Conservation (phyloP, 2,888 invertebrate species). For the Cremastinae sp. region DNA sequence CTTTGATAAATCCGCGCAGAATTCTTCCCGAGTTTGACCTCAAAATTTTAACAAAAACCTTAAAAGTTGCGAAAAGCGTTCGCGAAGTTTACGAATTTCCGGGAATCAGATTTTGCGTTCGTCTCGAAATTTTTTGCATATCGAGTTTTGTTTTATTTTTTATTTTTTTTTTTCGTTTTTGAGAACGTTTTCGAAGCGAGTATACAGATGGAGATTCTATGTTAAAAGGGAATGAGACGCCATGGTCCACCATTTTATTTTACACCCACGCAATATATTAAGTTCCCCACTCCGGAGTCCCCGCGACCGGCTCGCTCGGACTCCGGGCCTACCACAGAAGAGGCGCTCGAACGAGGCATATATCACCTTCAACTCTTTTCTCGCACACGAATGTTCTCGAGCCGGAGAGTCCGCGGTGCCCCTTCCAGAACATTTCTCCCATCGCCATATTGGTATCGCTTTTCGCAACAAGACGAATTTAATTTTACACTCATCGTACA, state of each 20-base stretch:
- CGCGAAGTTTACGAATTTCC: no score
- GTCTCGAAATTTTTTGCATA: no score
- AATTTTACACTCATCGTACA: background rate
- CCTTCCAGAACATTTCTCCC: constrained; percentile 41
- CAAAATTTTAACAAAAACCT: no score
- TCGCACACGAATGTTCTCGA: constrained; percentile 17
- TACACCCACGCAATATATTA: constrained; percentile 77
- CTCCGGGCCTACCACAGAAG: constrained; percentile 67
- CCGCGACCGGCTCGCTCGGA: constrained; percentile 49
- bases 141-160: no score
- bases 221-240: constrained; percentile 25
- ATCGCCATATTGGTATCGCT: constrained; percentile 74
- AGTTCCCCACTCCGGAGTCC: constrained; percentile 58
- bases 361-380: constrained; percentile 74
- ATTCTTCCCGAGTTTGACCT: no score
- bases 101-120: no score
- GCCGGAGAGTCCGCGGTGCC: constrained; percentile 57
- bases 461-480: constrained; percentile 11
- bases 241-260: constrained; percentile 76
- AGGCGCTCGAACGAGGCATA: constrained; percentile 70
- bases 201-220: background rate
- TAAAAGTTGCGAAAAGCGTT: no score
- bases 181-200: no score
- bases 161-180: no score
- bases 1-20: constrained; percentile 20